A percentile compares a stretch with the other conserved stretches of the same genome.
These are phyloP conservation scores for Leptinotarsa texana DNA, from an alignment of 1,140 invertebrate species.

Conservation along the genomic window DNA sequence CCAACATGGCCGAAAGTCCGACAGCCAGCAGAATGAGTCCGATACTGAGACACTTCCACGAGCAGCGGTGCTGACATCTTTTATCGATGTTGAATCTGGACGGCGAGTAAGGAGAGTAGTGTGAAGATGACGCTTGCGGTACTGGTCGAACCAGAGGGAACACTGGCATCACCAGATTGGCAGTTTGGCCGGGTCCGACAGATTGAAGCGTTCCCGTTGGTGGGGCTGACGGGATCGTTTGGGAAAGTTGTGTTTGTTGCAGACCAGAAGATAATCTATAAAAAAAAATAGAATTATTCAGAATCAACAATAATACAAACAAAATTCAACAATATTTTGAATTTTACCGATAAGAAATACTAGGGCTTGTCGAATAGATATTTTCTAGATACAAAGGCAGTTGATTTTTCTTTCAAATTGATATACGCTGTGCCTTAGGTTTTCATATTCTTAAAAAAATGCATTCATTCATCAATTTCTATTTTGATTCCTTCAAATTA, in stretches of 20 bases:
- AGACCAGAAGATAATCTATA: not conserved
- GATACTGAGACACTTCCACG: constrained; percentile 93
- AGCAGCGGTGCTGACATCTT: constrained; percentile 87
- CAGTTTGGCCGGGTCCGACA: constrained; percentile 56
- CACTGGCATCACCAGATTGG: constrained; percentile 77
- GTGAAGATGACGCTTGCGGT: constrained; percentile 70
- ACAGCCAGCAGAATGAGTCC: constrained; percentile 86
- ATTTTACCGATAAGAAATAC: too few relatives aligned
- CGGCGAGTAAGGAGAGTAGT: constrained; percentile 82
- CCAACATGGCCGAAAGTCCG: constrained; percentile 85
- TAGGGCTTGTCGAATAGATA: too few relatives aligned
- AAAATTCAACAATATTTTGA: too few relatives aligned
- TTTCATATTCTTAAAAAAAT: too few relatives aligned
- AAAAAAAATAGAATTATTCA: not conserved
- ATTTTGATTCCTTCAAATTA: too few relatives aligned
- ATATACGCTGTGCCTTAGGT: too few relatives aligned
- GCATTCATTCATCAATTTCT: too few relatives aligned
- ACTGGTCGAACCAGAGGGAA: constrained; percentile 71
- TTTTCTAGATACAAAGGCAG: too few relatives aligned
- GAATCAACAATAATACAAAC: too few relatives aligned
- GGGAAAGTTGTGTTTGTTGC: constrained; percentile 56
- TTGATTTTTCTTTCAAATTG: too few relatives aligned
- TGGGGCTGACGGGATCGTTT: constrained; percentile 49
- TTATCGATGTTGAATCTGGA: constrained; percentile 94
- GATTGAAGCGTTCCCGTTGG: constrained; percentile 52